Evolutionary conservation across 1,140 invertebrate genomes (phyloP).

Genomic region (Lutraria rhynchaena): DNA sequence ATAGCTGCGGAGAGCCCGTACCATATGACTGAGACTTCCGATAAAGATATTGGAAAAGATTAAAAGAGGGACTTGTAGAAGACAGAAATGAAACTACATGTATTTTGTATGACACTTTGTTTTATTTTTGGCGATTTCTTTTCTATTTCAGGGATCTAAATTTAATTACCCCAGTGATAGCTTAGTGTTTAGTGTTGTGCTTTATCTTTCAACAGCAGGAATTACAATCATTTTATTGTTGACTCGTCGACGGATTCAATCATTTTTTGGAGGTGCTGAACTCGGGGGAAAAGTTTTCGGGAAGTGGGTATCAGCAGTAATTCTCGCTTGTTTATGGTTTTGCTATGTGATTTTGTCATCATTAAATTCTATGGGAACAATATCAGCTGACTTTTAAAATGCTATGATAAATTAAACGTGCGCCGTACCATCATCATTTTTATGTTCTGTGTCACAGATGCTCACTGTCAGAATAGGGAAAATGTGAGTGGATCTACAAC

Average conservation of each 20-base stretch:
- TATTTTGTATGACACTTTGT: not conserved
- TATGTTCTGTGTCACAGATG: too few species aligned
- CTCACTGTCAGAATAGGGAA: too few species aligned
- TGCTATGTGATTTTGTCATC: conserved; percentile 84
- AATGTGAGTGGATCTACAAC: too few species aligned
- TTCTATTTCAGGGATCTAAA: conserved; percentile 81
- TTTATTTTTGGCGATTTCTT: not conserved
- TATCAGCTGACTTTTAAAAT: not conserved
- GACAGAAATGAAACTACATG: not conserved
- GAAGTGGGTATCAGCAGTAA: conserved; percentile 79
- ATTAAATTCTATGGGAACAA: conserved; percentile 13
- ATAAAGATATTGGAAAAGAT: not conserved
- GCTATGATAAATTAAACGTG: too few species aligned
- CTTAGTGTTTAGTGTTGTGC: conserved; percentile 85
- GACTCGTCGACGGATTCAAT: conserved; percentile 81
- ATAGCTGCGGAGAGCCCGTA: too few species aligned
- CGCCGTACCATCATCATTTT: too few species aligned
- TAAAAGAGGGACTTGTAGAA: not conserved
- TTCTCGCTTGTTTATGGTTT: conserved; percentile 84
- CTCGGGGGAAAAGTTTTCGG: conserved; percentile 84
- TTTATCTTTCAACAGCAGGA: conserved; percentile 84
- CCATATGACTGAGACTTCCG: too few species aligned
- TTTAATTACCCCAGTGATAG: conserved; percentile 84
- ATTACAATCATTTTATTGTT: conserved; percentile 83
- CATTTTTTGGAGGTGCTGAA: conserved; percentile 85